Evolutionary conservation across 2,797 vertebrate species (phyloP).

Genomic region (Clarias pachynema): DNA sequence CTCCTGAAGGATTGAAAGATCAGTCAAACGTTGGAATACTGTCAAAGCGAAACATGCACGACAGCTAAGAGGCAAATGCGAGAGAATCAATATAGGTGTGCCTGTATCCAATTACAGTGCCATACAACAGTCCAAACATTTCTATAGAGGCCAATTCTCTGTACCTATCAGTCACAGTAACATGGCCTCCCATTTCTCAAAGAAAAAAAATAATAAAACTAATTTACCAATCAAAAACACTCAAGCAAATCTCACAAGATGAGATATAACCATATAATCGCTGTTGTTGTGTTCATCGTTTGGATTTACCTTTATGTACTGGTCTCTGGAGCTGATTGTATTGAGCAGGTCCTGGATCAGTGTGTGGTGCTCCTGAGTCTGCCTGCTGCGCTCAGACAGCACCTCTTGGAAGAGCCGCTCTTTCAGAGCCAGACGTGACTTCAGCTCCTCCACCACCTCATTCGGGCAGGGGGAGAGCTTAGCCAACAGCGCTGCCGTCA

Average conservation of each 20-base stretch:
- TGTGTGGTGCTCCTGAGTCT: constrained; percentile 79
- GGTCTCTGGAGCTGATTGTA: constrained; percentile 81
- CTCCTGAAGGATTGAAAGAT: constrained; percentile 66
- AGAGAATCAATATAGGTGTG: neutral
- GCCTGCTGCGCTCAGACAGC: constrained; percentile 79
- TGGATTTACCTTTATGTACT: constrained; percentile 75
- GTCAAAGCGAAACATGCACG: neutral
- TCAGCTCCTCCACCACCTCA: constrained; percentile 83
- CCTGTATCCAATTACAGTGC: neutral
- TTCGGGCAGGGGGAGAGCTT: constrained; percentile 77
- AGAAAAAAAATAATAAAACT: no score
- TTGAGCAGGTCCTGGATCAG: constrained; percentile 85
- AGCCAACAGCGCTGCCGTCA: constrained; percentile 82
- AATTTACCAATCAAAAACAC: neutral
- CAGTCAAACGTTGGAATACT: neutral
- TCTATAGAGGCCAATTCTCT: neutral
- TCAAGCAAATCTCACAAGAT: neutral
- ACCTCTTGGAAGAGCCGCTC: constrained; percentile 90
- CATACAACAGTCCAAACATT: neutral
- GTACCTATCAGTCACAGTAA: neutral
- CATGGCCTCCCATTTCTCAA: neutral
- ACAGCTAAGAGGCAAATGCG: neutral
- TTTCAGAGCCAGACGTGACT: constrained; percentile 82
- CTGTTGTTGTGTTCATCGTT: neutral
- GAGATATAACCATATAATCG: neutral